These are phyloP conservation scores for Elachura formosa DNA, from an alignment of 2,113 vertebrate genomes.

Conservation along the genomic window DNA sequence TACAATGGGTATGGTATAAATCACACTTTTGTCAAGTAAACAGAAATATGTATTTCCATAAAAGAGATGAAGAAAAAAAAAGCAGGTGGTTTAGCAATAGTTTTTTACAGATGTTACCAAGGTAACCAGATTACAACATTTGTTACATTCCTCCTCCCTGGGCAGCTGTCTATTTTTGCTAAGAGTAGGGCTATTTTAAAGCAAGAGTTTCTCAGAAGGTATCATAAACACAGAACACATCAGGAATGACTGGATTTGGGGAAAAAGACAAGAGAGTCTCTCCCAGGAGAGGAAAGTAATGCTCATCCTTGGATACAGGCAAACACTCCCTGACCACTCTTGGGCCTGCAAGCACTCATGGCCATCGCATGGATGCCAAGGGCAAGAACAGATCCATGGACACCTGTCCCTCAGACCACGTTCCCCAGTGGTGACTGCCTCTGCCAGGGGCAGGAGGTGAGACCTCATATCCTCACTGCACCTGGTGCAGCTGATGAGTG, in stretches of 20 bases:
- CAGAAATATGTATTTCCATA: conserved; percentile 4
- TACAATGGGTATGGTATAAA: neutral
- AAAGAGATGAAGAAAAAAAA: conserved; percentile 35
- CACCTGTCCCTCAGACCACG: fast-evolving
- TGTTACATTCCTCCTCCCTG: conserved; percentile 45
- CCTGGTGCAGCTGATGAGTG: neutral
- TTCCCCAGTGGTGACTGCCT: neutral
- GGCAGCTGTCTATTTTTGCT: conserved; percentile 21
- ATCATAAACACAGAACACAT: neutral
- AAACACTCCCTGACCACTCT: fast-evolving
- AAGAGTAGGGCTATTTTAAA: neutral
- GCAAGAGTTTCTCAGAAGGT: neutral
- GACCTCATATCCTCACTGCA: fast-evolving
- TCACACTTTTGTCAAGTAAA: neutral
- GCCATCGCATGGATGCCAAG: fast-evolving
- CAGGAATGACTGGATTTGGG: neutral
- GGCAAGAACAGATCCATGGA: neutral
- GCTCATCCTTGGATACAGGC: fast-evolving
- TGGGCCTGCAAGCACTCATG: neutral
- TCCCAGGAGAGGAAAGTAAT: neutral
- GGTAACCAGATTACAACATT: conserved; percentile 63
- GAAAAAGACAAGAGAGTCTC: neutral
- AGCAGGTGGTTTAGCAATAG: conserved; percentile 4
- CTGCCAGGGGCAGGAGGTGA: neutral
- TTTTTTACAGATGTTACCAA: conserved; percentile 67